Conservation (phyloP, 1,140 invertebrate species). For the Brachionus rotundiformis region DNA sequence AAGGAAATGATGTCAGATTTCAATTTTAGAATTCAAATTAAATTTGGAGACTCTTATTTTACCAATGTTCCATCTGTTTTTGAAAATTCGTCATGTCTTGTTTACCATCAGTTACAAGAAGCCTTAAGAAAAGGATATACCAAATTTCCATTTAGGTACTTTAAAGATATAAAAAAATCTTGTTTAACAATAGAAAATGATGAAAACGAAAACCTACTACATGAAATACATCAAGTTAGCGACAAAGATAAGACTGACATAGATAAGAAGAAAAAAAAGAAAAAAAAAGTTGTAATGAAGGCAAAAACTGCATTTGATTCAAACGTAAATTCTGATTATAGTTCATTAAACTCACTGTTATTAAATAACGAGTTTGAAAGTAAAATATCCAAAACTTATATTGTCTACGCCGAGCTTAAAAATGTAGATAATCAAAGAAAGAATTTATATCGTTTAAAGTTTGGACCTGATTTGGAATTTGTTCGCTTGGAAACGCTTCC, state of each 20-base stretch:
- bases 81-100: background rate
- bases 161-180: background rate
- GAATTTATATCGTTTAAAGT: background rate
- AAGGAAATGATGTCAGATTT: constrained; percentile 28
- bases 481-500: constrained; percentile 19
- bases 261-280: constrained; percentile 6
- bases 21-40: background rate
- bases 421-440: background rate
- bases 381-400: background rate
- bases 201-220: background rate
- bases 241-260: background rate
- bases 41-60: constrained; percentile 34
- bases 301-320: constrained; percentile 31
- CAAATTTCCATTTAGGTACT: background rate
- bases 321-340: background rate
- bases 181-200: background rate
- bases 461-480: background rate
- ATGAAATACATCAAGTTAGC: too few species aligned
- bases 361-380: background rate
- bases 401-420: background rate
- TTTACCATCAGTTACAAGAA: background rate
- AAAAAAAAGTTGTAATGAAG: background rate
- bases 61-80: constrained; percentile 9
- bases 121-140: constrained; percentile 21
- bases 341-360: background rate